Evolutionary conservation across 2,797 vertebrate species (phyloP), one percentile per base, ranked within the genome.

Genomic region (Cryptoprocta ferox): DNA sequence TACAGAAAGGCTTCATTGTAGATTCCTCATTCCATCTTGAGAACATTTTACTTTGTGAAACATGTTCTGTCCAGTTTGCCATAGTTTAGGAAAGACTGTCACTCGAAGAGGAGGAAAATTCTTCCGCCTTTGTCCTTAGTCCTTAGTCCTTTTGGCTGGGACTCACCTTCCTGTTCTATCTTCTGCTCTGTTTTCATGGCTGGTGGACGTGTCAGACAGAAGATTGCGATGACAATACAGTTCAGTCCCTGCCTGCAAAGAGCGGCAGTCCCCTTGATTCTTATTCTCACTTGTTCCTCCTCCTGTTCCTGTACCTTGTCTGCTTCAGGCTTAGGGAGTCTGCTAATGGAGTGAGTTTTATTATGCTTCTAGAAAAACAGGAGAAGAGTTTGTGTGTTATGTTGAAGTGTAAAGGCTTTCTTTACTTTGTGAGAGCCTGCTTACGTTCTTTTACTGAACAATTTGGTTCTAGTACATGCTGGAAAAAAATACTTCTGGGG

Each of bases 401-500:
- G 30, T 50, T 78, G 42, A 75, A 35, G n/a, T 50, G 10, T 39
- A 13, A 76, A 78, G 14, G 26, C 42, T 2, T 2, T 39, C 80
- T 93, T 56, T 81, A 11, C 3, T 56, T 79, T 82, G 48, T 24
- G n/a, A 45, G 61, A 81, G 15, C 53, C 48, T 68, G 59, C 73
- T 93, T 30, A 92, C 65, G 19, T 53, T 50, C 39, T 14, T 42
- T 75, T 63, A 19, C 12, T 84, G 35, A 42, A 89, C 24, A 0
- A 97, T 98, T 88, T 97, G 50, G 16, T 98, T 99, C 14, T 94
- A 99, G 99, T 97, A 95, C 92, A 21, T 98, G 97, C 91, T 99
- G 99, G 99, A 99, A 98, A 96, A 99, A 98, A 80, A 96, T 99
- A 12, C 98, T 99, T 96, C 99, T 99, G 94, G 99, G 99, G 70